These are phyloP conservation scores for Onychomys leucogaster DNA, from an alignment of 2,797 vertebrate genomes.

Conservation along the genomic window DNA sequence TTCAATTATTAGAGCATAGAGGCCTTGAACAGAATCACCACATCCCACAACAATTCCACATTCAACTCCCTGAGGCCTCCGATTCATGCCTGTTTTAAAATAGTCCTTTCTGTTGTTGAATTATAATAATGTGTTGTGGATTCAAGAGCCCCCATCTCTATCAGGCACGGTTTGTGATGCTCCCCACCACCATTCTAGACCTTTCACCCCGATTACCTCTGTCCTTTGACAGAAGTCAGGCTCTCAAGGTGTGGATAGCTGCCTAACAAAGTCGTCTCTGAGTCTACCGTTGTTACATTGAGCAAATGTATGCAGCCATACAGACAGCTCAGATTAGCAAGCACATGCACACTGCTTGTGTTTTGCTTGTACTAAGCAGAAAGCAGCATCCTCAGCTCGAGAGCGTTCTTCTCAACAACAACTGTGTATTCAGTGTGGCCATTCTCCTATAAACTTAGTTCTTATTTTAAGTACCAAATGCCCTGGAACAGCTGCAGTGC, in stretches of 20 bases:
- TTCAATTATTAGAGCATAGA: background rate
- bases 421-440: background rate
- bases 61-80: background rate
- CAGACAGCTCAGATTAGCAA: fast-evolving
- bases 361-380: background rate
- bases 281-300: background rate
- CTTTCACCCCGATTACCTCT: background rate
- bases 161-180: background rate
- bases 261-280: background rate
- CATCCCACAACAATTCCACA: background rate
- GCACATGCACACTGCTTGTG: fast-evolving
- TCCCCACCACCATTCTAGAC: background rate
- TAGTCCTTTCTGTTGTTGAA: background rate
- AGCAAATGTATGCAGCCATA: background rate
- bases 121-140: background rate
- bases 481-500: background rate
- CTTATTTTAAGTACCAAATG: background rate
- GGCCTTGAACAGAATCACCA: background rate
- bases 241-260: background rate
- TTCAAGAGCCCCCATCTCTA: background rate
- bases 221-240: background rate
- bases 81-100: background rate
- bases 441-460: background rate
- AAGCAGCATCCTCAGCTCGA: background rate
- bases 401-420: background rate